These are phyloP conservation scores for Hemichromis elongatus DNA, from an alignment of 2,113 vertebrate genomes.

Conservation along the genomic window DNA sequence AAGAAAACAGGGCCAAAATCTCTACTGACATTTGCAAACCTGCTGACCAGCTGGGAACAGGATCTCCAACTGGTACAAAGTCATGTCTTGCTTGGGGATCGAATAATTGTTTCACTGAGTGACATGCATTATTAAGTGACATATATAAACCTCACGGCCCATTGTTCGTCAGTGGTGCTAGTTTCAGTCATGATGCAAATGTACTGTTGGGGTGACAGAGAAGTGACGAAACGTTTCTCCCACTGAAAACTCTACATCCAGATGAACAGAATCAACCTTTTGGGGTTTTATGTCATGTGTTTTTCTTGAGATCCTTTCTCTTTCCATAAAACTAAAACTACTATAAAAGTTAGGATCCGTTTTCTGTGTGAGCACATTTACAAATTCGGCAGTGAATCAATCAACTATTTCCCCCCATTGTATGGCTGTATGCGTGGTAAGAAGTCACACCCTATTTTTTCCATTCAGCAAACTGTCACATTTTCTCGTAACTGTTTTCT, in stretches of 20 bases:
- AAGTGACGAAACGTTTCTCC: neutral
- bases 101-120: neutral
- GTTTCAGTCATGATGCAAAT: neutral
- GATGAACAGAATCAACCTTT: neutral
- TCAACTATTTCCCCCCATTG: neutral
- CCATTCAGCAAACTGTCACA: neutral
- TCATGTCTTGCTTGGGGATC: neutral
- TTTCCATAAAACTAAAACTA: neutral
- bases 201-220: neutral
- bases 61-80: neutral
- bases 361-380: neutral
- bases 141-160: neutral
- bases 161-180: neutral
- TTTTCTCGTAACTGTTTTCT: neutral
- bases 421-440: neutral
- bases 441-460: neutral
- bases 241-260: neutral
- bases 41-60: neutral
- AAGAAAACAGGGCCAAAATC: neutral
- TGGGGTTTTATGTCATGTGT: neutral
- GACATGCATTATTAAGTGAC: neutral
- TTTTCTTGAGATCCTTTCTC: neutral
- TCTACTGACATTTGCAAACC: neutral
- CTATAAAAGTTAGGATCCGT: neutral
- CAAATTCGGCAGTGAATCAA: neutral